A percentile compares a stretch with the other conserved stretches of the same genome.
Evolutionary conservation across 2,888 invertebrate genomes (phyloP).

Genomic region (Julus scandinavius): DNA sequence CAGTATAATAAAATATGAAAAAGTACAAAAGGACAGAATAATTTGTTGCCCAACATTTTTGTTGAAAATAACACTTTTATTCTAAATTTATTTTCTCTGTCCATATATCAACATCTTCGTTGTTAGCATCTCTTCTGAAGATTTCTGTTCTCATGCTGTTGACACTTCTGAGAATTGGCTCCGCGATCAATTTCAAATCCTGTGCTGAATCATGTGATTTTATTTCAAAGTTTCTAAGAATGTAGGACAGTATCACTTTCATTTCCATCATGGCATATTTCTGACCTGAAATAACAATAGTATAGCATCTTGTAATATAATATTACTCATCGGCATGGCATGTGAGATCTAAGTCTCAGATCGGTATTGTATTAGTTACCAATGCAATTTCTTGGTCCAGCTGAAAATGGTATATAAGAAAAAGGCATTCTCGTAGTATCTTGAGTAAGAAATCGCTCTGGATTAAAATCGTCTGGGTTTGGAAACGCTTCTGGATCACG

Average conservation of each 20-base stretch:
- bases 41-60: too few species aligned
- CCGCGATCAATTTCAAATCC: background rate
- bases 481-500: constrained; percentile 50
- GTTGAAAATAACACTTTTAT: too few species aligned
- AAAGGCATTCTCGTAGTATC: constrained; percentile 35
- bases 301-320: background rate
- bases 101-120: too few species aligned
- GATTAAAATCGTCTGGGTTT: constrained; percentile 48
- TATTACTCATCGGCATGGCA: background rate
- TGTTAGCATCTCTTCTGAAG: background rate
- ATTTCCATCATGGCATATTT: constrained; percentile 50
- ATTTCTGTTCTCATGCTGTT: constrained; percentile 11
- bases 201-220: background rate
- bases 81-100: too few species aligned
- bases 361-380: constrained; percentile 14
- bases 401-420: constrained; percentile 52
- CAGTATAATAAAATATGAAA: too few species aligned
- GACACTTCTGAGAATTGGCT: constrained; percentile 7
- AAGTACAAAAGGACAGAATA: too few species aligned
- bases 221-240: constrained; percentile 20
- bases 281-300: constrained; percentile 42
- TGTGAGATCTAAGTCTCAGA: background rate
- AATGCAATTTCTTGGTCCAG: constrained; percentile 52
- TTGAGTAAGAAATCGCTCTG: constrained; percentile 37
- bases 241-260: constrained; percentile 40